Evolutionary conservation across 1,140 invertebrate species (phyloP), one percentile per base, ranked within the genome.

Genomic region (Lepidurus couesii): DNA sequence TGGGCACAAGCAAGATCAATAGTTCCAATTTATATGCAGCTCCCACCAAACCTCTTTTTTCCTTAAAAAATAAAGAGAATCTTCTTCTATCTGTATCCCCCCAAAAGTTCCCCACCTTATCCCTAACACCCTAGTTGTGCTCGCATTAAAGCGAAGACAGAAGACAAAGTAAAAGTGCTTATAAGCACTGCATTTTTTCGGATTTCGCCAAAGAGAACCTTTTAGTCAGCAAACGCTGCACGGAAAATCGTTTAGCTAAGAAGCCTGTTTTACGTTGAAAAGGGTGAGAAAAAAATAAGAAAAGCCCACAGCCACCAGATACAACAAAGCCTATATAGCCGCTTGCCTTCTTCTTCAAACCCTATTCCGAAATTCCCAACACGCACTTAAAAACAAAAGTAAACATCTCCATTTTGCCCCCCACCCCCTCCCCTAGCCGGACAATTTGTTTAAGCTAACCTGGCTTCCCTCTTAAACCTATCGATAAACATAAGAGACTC

Each of bases 11-110:
- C 53, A 21, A 16, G 53, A 65, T 65, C 53, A 21, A 65, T 65
- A 65, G 53, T 65, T 65, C 53, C 13, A 65, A 65, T 65, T 65
- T 65, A 65, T 65, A 65, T 65, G 53, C 53, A 65, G 53, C 53
- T 65, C 53, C 13, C 13, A 21, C 21, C 53, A 13, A 21, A 13
- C 13, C 53, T 65, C 16, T 65, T 65, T 21, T 65, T 65, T 65
- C 16, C 21, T 13, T 65, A 3, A 7, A 65, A 9, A 34, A 34
- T 34, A 21, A 16, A 65, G 53, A 13, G 53, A 65, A 65, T 21
- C 53, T 47, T 16, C 5, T 65, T 65, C 53, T 16, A 65, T 21
- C 53, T 16, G 21, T 65, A 21, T 65, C 53, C 21, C 53, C 53
- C 53, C n/a, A 16, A 65, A 65, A 21, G 21, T 21, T 65, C 4